phyloP scores from a whole-genome alignment of 1,140 invertebrate species.

The Hydropsyche tenuis region DNA sequence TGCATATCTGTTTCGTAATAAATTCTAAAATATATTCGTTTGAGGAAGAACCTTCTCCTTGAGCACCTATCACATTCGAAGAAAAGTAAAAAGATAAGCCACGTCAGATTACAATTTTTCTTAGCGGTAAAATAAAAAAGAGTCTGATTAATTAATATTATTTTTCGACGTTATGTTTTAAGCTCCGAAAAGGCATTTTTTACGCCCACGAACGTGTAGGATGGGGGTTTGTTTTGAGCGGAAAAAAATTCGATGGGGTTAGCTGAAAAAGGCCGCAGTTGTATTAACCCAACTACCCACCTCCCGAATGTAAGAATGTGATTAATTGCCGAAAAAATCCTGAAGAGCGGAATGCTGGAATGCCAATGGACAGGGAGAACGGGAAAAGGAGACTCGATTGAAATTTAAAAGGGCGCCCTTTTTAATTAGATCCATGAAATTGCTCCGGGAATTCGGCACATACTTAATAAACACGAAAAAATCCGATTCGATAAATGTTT shows the following conservation, averaged over 20 bases:
- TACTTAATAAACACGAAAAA: slow-evolving; percentile 30
- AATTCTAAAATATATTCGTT: no score
- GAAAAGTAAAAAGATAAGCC: no score
- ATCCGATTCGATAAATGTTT: neutral
- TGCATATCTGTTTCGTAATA: no score
- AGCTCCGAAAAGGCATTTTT: slow-evolving; percentile 7
- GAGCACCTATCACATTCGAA: no score
- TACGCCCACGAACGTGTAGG: slow-evolving; percentile 1
- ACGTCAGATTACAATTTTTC: no score
- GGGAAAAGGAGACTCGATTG: slow-evolving; percentile 21
- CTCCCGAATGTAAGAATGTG: slow-evolving; percentile 48
- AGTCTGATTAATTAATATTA: slow-evolving; percentile 29
- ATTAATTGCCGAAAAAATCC: slow-evolving; percentile 47
- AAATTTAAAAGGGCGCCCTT: slow-evolving; percentile 35
- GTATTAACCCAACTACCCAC: slow-evolving; percentile 35
- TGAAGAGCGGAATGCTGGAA: slow-evolving; percentile 38
- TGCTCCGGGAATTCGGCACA: slow-evolving; percentile 36
- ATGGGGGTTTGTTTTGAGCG: slow-evolving; percentile 31
- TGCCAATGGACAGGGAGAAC: slow-evolving; percentile 28
- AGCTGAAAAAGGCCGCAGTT: slow-evolving; percentile 36
- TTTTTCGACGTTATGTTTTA: slow-evolving; percentile 14
- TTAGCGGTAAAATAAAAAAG: neutral
- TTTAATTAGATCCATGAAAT: slow-evolving; percentile 37
- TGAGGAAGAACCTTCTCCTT: no score
- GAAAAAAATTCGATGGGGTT: slow-evolving; percentile 45